Percentiles rank a stretch among this genome's conserved stretches.
phyloP scores from a whole-genome alignment of 2,888 invertebrate species.

The Thalpophila matura region DNA sequence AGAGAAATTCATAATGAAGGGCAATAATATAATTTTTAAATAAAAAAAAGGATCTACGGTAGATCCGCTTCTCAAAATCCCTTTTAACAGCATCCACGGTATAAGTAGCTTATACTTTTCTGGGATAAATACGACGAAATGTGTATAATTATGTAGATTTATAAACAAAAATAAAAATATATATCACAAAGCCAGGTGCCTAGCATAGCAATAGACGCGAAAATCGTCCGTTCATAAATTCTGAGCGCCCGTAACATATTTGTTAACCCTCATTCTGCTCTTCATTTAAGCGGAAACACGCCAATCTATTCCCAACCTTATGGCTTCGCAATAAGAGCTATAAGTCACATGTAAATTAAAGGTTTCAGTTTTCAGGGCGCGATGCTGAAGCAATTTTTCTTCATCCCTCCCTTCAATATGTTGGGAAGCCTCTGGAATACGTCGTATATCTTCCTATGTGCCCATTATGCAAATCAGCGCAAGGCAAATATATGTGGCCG shows the following conservation, averaged over 20 bases:
- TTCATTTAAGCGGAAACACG: slow-evolving; percentile 54
- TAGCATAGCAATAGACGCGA: slow-evolving; percentile 48
- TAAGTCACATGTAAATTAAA: slow-evolving; percentile 72
- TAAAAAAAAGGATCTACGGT: no score
- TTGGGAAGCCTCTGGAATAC: slow-evolving; percentile 78
- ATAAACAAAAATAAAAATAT: slow-evolving; percentile 32
- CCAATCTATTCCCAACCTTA: slow-evolving; percentile 58
- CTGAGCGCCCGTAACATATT: slow-evolving; percentile 56
- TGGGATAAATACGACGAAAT: not conserved
- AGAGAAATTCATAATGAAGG: no score
- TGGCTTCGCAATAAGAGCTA: slow-evolving; percentile 51
- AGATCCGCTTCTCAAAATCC: not conserved
- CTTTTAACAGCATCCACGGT: not conserved
- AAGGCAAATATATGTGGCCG: slow-evolving; percentile 66
- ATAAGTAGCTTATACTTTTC: not conserved
- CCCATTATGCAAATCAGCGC: slow-evolving; percentile 83
- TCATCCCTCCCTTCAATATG: slow-evolving; percentile 84
- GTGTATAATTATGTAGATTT: slow-evolving; percentile 29
- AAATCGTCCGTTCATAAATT: slow-evolving; percentile 63
- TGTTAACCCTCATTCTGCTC: slow-evolving; percentile 62
- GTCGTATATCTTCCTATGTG: slow-evolving; percentile 80
- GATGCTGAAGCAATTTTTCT: slow-evolving; percentile 83
- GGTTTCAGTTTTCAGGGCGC: slow-evolving; percentile 78
- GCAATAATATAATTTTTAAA: no score
- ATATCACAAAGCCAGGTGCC: slow-evolving; percentile 49